Base-by-base conservation (phyloP, 1,140 invertebrate genomes). In the Cotesia glomerata region DNA sequence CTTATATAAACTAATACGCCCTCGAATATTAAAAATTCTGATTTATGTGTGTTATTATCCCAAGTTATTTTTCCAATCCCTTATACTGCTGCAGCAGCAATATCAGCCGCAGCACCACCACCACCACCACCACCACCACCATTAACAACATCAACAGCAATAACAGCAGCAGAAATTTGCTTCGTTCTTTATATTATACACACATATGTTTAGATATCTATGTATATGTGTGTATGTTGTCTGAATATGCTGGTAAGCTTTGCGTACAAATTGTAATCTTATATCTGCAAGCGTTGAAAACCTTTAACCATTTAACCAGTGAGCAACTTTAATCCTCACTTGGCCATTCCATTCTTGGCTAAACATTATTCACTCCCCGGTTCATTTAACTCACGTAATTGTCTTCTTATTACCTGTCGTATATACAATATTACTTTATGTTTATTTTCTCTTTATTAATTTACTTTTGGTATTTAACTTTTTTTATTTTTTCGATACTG, bases 31-130 rank as follows among this genome's bases (percentile, higher is more conserved):
- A 86, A 86, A 80, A 76, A 78, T 73, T 75, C 78, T 86, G 86
- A 87, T 87, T 87, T 87, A 87, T 87, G 85, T 85, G 59, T 78
- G 84, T 85, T 86, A 86, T 86, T 86, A 86, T 86, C 82, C 84
- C 79, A 16, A 85, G 83, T 85, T 84, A 86, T 86, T 86, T 86
- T 85, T 82, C 80, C 68, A 59, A 69, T 13, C 39, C 39, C 39
- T 39, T 39, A 26, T 26, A 2, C 18, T 39, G 39, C 18, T 39
- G 39, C 39, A 64, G 56, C 9, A 54, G 59, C 1, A 26, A 26
- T 26, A 26, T 1, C 18, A 26, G 18, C 18, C 1, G 1, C 18
- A 26, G 1, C 18, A 26, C 18, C 18, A 26, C 18, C 18, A 26
- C 18, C 18, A 26, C 18, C 18, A 26, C 18, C 18, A 26, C 26